Conservation (phyloP, 2,113 vertebrate species). For the Gymnorhina tibicen region DNA sequence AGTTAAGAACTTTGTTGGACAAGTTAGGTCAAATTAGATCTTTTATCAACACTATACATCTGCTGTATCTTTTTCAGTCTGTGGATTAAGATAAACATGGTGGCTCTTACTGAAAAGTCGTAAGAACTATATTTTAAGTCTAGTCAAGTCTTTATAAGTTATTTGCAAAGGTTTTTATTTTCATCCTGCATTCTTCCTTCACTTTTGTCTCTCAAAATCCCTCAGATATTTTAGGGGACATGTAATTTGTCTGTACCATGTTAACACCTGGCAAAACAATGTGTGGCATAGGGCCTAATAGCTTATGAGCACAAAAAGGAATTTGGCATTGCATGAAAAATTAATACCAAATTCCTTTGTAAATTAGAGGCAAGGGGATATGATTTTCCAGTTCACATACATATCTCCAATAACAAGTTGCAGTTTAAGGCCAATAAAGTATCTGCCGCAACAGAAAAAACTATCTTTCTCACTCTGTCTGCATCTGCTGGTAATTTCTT, state of each 20-base stretch:
- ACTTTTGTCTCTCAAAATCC: neutral
- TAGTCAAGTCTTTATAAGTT: neutral
- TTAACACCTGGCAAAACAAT: slow-evolving; percentile 7
- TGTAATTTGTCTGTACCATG: neutral
- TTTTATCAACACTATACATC: neutral
- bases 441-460: neutral
- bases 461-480: neutral
- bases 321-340: slow-evolving; percentile 3
- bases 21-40: neutral
- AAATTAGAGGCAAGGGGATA: neutral
- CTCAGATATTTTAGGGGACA: neutral
- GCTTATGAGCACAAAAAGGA: neutral
- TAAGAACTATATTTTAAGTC: neutral
- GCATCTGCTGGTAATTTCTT: neutral
- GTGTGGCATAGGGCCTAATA: slow-evolving; percentile 3
- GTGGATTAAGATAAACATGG: neutral
- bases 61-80: neutral
- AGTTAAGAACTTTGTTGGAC: neutral
- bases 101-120: neutral
- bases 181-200: neutral
- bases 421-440: neutral
- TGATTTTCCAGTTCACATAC: neutral
- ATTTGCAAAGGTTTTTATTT: neutral
- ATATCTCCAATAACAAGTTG: neutral
- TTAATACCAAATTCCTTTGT: neutral